These are phyloP conservation scores for Taphrorychus bicolor DNA, from an alignment of 2,888 invertebrate genomes.

Conservation along the genomic window DNA sequence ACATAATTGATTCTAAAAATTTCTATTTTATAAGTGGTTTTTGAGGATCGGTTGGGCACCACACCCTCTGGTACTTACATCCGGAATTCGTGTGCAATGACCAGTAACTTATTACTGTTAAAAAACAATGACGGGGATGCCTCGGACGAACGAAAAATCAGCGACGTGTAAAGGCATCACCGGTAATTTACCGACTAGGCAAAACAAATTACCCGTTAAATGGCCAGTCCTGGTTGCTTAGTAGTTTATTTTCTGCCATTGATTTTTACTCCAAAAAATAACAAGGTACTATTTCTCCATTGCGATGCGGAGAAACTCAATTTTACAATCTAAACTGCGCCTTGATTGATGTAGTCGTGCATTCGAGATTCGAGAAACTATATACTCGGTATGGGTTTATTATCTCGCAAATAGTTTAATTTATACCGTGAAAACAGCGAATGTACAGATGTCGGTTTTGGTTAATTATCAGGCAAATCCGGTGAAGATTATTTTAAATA, in stretches of 20 bases:
- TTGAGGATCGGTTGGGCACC: conserved; percentile 16
- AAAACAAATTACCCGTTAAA: conserved; percentile 36
- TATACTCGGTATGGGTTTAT: conserved; percentile 5
- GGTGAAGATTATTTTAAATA: conserved; percentile 4
- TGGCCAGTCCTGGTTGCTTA: conserved; percentile 9
- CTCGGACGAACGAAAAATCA: conserved; percentile 35
- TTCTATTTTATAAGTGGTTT: background rate
- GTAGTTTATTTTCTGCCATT: conserved; percentile 20
- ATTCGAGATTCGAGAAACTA: conserved; percentile 8
- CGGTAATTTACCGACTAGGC: conserved; percentile 24
- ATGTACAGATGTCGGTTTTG: background rate
- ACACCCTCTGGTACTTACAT: conserved; percentile 35
- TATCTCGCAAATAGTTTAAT: conserved; percentile 6
- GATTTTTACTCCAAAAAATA: conserved; percentile 7
- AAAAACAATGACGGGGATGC: conserved; percentile 32
- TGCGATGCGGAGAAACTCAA: conserved; percentile 9
- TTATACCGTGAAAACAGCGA: conserved; percentile 5
- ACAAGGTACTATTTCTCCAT: conserved; percentile 1
- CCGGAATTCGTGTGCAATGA: conserved; percentile 36
- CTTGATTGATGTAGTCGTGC: conserved; percentile 6
- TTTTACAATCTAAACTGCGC: background rate
- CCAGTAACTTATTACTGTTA: conserved; percentile 33
- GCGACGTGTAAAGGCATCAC: conserved; percentile 32
- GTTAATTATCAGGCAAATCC: background rate
- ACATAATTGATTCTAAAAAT: no score